Conservation (phyloP, 2,113 vertebrate species). For the Protobothrops flavoviridis region DNA sequence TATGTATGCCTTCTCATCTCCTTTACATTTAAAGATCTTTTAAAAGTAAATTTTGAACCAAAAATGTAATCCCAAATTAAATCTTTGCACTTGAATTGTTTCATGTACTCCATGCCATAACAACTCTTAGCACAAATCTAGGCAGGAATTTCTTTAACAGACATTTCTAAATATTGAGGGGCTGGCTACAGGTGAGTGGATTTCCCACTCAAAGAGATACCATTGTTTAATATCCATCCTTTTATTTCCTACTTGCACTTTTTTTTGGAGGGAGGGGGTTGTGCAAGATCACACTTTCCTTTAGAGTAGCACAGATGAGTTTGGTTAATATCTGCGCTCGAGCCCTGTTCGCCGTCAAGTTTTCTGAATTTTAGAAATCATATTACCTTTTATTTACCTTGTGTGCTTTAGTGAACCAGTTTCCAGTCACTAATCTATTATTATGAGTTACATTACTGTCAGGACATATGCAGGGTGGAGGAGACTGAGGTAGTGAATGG, state of each 20-base stretch:
- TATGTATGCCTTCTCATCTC: not conserved
- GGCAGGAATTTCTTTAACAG: not conserved
- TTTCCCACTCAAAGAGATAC: not conserved
- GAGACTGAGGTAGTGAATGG: not conserved
- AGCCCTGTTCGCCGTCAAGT: not conserved
- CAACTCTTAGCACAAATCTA: not conserved
- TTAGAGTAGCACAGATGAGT: not conserved
- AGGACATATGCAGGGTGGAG: not conserved
- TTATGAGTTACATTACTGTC: not conserved
- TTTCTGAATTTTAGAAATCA: not conserved
- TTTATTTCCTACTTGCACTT: not conserved
- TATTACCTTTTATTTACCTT: not conserved
- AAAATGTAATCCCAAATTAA: not conserved
- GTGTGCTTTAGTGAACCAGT: not conserved
- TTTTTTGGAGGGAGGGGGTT: not conserved
- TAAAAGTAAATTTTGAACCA: not conserved
- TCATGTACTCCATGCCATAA: not conserved
- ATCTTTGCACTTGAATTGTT: not conserved
- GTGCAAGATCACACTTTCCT: not conserved
- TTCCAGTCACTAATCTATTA: not conserved
- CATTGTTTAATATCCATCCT: not conserved
- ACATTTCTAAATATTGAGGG: not conserved
- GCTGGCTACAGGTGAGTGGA: not conserved
- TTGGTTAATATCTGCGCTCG: not conserved
- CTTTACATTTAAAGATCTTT: not conserved